phyloP scores from a whole-genome alignment of 37 sponge, comb jelly and placozoan genomes.

The Bolinopsis microptera region DNA sequence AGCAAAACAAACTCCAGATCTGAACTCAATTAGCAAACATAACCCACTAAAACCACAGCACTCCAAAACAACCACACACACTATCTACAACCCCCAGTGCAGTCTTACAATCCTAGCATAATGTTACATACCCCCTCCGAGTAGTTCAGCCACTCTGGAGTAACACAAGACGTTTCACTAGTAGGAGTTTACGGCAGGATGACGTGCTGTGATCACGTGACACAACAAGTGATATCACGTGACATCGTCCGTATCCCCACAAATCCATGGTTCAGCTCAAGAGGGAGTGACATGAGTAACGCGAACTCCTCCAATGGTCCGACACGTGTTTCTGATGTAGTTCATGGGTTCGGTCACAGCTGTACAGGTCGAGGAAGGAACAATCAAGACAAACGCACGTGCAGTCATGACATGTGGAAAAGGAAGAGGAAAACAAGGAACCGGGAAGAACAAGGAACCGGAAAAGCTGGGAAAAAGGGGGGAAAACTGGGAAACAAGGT shows the following conservation, averaged over 20 bases:
- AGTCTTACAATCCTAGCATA: too few relatives aligned
- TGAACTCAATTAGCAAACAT: too few relatives aligned
- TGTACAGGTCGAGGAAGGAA: not conserved
- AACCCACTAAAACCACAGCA: too few relatives aligned
- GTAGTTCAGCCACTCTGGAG: not conserved
- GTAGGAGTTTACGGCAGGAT: not conserved
- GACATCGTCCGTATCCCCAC: not conserved
- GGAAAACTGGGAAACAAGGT: too few relatives aligned
- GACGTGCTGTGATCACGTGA: not conserved
- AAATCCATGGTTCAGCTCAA: not conserved
- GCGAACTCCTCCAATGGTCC: not conserved
- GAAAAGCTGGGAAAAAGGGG: not conserved
- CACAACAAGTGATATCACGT: not conserved
- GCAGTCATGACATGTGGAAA: not conserved
- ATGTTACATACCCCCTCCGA: too few relatives aligned
- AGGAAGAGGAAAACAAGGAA: not conserved
- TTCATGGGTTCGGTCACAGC: not conserved
- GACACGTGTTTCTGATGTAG: not conserved
- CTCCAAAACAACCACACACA: too few relatives aligned
- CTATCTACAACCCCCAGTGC: too few relatives aligned
- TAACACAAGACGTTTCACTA: not conserved
- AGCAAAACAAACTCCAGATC: too few relatives aligned
- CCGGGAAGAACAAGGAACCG: not conserved
- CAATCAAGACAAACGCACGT: not conserved
- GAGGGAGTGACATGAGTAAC: not conserved